Conservation (phyloP, 2,113 vertebrate genomes). For the Tychaedon coryphoeus region DNA sequence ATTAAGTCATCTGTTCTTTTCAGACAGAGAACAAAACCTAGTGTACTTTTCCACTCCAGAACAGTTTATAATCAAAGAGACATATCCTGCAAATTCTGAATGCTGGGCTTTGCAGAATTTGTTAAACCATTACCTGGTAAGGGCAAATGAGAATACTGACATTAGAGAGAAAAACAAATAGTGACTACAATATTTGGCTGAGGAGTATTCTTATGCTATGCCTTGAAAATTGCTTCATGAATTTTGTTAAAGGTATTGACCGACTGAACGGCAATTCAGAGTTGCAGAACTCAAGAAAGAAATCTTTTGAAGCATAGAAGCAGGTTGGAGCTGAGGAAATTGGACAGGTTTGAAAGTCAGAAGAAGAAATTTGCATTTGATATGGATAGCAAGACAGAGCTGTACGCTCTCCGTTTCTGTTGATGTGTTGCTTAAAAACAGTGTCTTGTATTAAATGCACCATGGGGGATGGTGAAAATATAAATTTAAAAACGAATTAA, state of each 20-base stretch:
- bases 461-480: not conserved
- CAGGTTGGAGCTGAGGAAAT: not conserved
- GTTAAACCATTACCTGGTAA: not conserved
- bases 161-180: not conserved
- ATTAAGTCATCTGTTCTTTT: not conserved
- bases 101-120: not conserved
- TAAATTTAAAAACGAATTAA: not conserved
- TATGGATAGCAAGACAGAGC: not conserved
- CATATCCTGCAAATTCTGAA: not conserved
- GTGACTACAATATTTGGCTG: not conserved
- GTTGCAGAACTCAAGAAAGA: not conserved
- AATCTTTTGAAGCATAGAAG: not conserved
- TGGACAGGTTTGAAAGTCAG: not conserved
- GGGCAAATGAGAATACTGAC: not conserved
- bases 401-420: not conserved
- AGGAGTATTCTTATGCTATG: not conserved
- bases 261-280: not conserved
- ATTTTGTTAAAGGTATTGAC: not conserved
- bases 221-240: not conserved
- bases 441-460: not conserved
- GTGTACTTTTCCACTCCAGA: not conserved
- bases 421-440: not conserved
- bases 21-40: not conserved
- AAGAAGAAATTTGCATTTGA: not conserved
- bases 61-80: not conserved